Base-by-base conservation (phyloP, 1,140 invertebrate species). In the Neomicropteryx cornuta region DNA sequence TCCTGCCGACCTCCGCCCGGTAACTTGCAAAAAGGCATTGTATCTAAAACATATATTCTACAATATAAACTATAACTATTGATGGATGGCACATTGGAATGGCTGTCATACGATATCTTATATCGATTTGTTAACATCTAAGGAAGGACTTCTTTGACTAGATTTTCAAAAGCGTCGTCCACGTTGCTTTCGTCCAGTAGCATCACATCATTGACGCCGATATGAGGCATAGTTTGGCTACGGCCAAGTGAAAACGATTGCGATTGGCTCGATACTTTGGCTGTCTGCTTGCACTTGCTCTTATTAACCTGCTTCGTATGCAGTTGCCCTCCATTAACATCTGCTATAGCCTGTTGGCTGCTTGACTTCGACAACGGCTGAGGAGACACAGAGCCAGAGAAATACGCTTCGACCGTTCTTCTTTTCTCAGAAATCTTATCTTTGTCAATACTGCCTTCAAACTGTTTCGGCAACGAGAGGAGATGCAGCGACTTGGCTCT, bases 341-440 rank as follows among this genome's bases (percentile, higher is more conserved):
- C 50, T n/a, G 34, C 19, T 2, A 48, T 18, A 17, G 28, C 39
- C 13, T 50, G 45, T 11, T 47, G 50, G 8, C 44, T 47, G 18
- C 47, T 46, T 20, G 39, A 46, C 13, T 46, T 49, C 2, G 45
- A 49, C 1, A 49, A 37, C 30, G 45, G 46, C 11, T 42, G 53
- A 4, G 60, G 55, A 13, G 56, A 56, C 38, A 58, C 58, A 30
- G 64, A 58, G 1, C 68, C 68, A 2, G 64, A 58, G 50, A 89
- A 84, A 52, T 86, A 89, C n/a, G 81, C 79, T 38, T 83, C 80
- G 27, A 90, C 78, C 3, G 84, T 84, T 22, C 74, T 72, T 48
- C 81, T 76, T 64, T 88, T 89, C 20, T 78, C 75, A 6, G 71
- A 66, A 5, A 87, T 59, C 41, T 78, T 75, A n/a, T 81, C 75